Conservation (phyloP, 2,113 vertebrate genomes). For the Galbula dea region DNA sequence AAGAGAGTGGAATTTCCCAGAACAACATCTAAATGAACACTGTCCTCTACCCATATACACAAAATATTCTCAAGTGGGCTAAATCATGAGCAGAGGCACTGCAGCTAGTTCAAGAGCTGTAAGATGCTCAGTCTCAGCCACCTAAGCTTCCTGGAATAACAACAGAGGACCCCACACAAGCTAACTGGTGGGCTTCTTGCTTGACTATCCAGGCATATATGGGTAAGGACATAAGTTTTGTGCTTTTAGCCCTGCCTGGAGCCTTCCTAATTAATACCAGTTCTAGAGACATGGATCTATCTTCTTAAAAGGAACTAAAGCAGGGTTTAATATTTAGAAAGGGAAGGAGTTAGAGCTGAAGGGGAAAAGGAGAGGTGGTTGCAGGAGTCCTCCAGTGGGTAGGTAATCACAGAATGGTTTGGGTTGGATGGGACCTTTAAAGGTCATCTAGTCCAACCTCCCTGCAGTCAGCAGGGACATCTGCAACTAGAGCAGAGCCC, state of each 20-base stretch:
- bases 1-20: background rate
- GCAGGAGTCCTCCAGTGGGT: background rate
- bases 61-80: background rate
- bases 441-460: background rate
- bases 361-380: background rate
- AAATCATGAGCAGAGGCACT: background rate
- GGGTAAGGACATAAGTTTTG: background rate
- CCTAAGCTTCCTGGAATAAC: background rate
- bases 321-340: background rate
- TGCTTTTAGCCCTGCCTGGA: background rate
- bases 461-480: background rate
- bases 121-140: background rate
- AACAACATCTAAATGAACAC: background rate
- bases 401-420: background rate
- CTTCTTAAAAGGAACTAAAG: background rate
- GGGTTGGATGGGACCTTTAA: background rate
- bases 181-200: background rate
- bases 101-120: background rate
- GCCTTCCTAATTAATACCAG: background rate
- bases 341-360: background rate
- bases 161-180: background rate
- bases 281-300: background rate
- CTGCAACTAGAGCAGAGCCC: background rate
- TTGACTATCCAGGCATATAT: background rate
- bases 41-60: background rate